Percentiles rank a stretch among this genome's conserved stretches.
phyloP scores from a whole-genome alignment of 2,888 invertebrate genomes.

The Tachystola acroxantha region DNA sequence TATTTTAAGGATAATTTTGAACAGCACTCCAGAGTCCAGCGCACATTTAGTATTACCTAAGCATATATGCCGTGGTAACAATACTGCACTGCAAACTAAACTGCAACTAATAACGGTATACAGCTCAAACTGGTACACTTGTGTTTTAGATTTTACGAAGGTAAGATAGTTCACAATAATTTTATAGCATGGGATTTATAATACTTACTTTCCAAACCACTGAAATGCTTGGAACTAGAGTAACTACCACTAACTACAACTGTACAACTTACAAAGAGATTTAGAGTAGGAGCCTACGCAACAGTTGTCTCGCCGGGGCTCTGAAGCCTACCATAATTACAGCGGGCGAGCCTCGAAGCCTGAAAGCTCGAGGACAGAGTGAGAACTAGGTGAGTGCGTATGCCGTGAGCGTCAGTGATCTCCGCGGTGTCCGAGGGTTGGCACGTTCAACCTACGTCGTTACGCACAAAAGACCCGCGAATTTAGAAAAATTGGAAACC shows the following conservation, averaged over 20 bases:
- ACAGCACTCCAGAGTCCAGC: too few species aligned
- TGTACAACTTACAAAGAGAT: neutral
- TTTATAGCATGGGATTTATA: neutral
- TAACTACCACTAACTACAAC: too few species aligned
- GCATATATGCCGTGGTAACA: too few species aligned
- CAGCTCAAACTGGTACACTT: too few species aligned
- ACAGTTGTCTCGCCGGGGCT: neutral
- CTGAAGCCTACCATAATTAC: neutral
- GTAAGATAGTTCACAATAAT: neutral
- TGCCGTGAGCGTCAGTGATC: neutral
- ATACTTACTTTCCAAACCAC: neutral
- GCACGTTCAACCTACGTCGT: neutral
- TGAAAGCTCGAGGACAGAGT: neutral
- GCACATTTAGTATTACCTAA: too few species aligned
- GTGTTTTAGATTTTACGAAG: neutral
- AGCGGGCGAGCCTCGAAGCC: neutral
- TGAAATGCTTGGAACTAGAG: too few species aligned
- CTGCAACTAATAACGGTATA: too few species aligned
- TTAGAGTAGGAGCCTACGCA: too few species aligned
- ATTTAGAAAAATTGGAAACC: neutral
- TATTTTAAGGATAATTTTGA: too few species aligned
- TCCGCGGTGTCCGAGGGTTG: neutral
- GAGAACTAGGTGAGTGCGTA: too few species aligned
- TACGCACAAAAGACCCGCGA: neutral
- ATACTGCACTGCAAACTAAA: too few species aligned